Conservation (phyloP, 2,113 vertebrate genomes). For the Prietella phreatophila region DNA sequence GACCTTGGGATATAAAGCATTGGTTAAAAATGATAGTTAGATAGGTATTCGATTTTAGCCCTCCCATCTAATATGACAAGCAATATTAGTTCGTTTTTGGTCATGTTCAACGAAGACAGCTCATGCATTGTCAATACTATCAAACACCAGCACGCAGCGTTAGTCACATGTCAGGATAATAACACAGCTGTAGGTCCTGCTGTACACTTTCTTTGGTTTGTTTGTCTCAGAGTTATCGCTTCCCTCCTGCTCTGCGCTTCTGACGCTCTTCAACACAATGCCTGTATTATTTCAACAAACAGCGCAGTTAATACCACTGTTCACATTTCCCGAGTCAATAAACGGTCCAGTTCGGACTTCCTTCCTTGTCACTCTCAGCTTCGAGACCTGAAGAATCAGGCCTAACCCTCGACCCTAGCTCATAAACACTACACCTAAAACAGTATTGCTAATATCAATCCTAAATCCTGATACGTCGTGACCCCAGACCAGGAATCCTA, state of each 20-base stretch:
- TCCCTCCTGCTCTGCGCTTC: slow-evolving; percentile 27
- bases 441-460: not conserved
- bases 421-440: not conserved
- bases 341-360: not conserved
- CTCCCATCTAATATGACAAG: not conserved
- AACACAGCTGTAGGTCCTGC: not conserved
- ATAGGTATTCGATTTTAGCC: not conserved
- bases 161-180: not conserved
- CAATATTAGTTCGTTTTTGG: not conserved
- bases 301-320: slow-evolving; percentile 24
- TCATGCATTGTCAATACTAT: not conserved
- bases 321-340: slow-evolving; percentile 8
- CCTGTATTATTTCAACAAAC: slow-evolving; percentile 33
- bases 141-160: not conserved
- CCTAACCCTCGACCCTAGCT: not conserved
- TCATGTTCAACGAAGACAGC: not conserved
- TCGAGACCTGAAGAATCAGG: not conserved
- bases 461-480: not conserved
- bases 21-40: not conserved
- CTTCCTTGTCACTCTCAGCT: not conserved
- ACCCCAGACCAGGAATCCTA: not conserved
- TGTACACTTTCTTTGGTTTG: slow-evolving; percentile 32
- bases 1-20: not conserved
- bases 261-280: not conserved
- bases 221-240: slow-evolving; percentile 33